Evolutionary conservation across 2,113 vertebrate species (phyloP).

Genomic region (Cnemophilus loriae): DNA sequence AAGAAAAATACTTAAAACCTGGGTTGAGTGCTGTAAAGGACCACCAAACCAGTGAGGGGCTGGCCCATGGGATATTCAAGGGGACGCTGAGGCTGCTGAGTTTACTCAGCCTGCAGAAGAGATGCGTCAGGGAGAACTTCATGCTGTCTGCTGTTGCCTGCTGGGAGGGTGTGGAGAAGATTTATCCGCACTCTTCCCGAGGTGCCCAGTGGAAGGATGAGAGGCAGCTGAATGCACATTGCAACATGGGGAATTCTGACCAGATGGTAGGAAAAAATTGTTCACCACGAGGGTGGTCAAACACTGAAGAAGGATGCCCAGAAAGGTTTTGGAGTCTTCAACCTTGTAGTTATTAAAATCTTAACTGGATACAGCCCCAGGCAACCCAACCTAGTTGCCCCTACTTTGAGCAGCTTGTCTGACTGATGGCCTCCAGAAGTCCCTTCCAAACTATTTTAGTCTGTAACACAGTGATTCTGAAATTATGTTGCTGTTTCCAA

Average conservation of each 20-base stretch:
- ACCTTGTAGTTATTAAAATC: not conserved
- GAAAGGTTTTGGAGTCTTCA: not conserved
- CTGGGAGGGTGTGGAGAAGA: not conserved
- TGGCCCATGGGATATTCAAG: not conserved
- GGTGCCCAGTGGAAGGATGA: fast-evolving
- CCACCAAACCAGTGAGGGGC: not conserved
- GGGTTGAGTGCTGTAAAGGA: not conserved
- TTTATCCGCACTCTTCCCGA: not conserved
- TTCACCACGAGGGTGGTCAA: fast-evolving
- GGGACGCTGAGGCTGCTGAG: not conserved
- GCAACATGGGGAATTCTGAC: not conserved
- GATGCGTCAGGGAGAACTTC: not conserved
- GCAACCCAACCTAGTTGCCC: not conserved
- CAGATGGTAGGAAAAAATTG: not conserved
- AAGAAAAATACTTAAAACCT: not conserved
- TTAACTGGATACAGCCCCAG: not conserved
- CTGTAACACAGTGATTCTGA: not conserved
- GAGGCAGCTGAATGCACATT: not conserved
- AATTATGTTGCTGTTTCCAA: not conserved
- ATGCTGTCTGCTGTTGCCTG: not conserved
- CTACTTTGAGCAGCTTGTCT: not conserved
- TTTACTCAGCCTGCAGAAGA: not conserved
- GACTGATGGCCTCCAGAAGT: not conserved
- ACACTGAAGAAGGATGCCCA: not conserved
- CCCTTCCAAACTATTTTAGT: not conserved